A percentile compares a stretch with the other conserved stretches of the same genome.
These are phyloP conservation scores for Zootermopsis nevadensis DNA, from an alignment of 2,888 invertebrate species.

Conservation along the genomic window DNA sequence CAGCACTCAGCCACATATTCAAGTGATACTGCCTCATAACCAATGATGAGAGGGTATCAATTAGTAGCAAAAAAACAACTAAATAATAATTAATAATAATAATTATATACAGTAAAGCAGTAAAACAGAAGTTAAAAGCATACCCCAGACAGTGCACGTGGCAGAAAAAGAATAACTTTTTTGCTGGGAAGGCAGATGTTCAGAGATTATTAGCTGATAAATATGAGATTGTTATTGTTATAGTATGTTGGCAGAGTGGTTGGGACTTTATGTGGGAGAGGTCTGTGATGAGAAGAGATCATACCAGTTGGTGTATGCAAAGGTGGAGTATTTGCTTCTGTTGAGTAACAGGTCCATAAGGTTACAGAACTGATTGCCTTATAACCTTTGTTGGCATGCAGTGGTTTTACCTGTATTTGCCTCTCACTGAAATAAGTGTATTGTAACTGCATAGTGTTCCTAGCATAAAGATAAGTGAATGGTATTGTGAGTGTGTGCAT, in stretches of 20 bases:
- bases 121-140: conserved; percentile 31
- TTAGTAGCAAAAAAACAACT: conserved; percentile 47
- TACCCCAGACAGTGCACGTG: conserved; percentile 32
- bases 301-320: too few relatives aligned
- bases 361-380: not conserved
- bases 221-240: conserved; percentile 13
- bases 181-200: conserved; percentile 43
- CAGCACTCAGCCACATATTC: conserved; percentile 58
- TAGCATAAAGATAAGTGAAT: not conserved
- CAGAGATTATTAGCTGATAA: not conserved
- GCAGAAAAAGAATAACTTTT: conserved; percentile 38
- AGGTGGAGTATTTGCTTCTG: too few relatives aligned
- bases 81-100: conserved; percentile 39
- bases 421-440: not conserved
- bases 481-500: not conserved
- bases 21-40: conserved; percentile 63
- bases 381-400: not conserved
- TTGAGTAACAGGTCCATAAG: not conserved
- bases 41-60: conserved; percentile 49
- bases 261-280: not conserved
- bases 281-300: too few relatives aligned
- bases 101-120: conserved; percentile 39
- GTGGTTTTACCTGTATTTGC: not conserved
- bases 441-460: not conserved
- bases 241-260: not conserved